Conservation (phyloP, 1,140 invertebrate genomes). For the Nixonia krombeini region DNA sequence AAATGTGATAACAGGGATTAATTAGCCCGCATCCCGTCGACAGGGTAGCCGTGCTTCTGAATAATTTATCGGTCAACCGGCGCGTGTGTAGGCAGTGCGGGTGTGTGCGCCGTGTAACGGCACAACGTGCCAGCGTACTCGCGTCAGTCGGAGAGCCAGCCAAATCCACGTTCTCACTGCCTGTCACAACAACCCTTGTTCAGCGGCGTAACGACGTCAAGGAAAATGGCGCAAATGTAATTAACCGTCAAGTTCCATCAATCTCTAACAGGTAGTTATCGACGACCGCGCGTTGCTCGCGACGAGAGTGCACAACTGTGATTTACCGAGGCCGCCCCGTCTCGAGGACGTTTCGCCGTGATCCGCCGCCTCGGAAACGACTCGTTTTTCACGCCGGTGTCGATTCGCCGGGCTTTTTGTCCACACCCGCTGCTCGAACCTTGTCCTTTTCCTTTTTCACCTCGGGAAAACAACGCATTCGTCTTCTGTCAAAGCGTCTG, state of each 20-base stretch:
- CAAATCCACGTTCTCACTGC: slow-evolving; percentile 7
- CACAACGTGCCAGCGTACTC: not conserved
- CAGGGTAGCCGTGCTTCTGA: slow-evolving; percentile 51
- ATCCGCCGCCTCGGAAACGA: not conserved
- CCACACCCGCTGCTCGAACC: no score
- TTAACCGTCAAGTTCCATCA: slow-evolving; percentile 49
- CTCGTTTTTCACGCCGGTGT: not conserved
- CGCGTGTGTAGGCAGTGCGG: slow-evolving; percentile 19
- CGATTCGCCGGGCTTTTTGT: no score
- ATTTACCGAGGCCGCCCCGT: slow-evolving; percentile 20
- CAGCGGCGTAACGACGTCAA: slow-evolving; percentile 36
- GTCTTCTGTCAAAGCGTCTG: no score
- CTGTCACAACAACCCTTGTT: slow-evolving; percentile 40
- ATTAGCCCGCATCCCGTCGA: slow-evolving; percentile 50
- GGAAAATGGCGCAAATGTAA: slow-evolving; percentile 51
- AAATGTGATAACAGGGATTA: slow-evolving; percentile 48
- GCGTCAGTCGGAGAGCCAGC: not conserved
- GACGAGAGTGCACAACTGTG: slow-evolving; percentile 40
- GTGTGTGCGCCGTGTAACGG: not conserved
- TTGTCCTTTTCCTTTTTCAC: no score
- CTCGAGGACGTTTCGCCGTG: slow-evolving; percentile 16
- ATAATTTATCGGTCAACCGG: slow-evolving; percentile 53
- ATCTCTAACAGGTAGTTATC: slow-evolving; percentile 50
- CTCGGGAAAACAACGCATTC: no score
- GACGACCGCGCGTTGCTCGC: slow-evolving; percentile 31